Evolutionary conservation across 1,140 invertebrate genomes (phyloP), one percentile per base, ranked within the genome.

Genomic region (Gonioctena quinquepunctata): DNA sequence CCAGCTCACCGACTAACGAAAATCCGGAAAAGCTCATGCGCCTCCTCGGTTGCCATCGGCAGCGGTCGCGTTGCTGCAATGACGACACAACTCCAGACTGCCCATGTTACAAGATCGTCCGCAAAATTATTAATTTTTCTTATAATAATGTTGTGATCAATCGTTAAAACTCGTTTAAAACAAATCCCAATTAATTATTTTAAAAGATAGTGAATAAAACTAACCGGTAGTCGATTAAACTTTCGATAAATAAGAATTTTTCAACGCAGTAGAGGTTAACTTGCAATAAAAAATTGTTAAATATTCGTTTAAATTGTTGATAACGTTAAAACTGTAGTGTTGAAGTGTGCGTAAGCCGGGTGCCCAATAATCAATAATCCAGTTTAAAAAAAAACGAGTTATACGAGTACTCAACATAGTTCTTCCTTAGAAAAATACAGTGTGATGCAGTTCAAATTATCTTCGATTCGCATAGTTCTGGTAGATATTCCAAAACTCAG

Each of bases 81-180:
- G 74, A 76, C 74, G 74, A 76, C 63, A 66, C 21, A 52, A 68
- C 21, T 59, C 27, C 66, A 59, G 66, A 72, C 73, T 74, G 75
- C 64, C 73, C 74, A 70, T 75, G 68, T 69, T 72, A 71, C 54
- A 63, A 69, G 25, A 66, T 76, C 75, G 73, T 70, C 73, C 65
- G 63, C 60, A 42, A 23, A 72, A 71, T 65, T 52, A 68, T 49
- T 71, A 71, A 70, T 76, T 76, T 76, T 68, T 27, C 27, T 68
- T 60, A 65, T 64, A 57, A 72, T 74, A 49, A 74, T 68, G 70
- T 70, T 70, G 75, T 76, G 72, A 76, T 76, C 48, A 63, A 57
- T 60, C n/a, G 56, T 71, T 69, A 61, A 22, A 66, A 68, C n/a
- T 52, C n/a, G 27, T 59, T 48, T 33, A 60, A 49, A 28, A 48